Conservation (phyloP, 2,113 vertebrate genomes). For the Syngnathus floridae region DNA sequence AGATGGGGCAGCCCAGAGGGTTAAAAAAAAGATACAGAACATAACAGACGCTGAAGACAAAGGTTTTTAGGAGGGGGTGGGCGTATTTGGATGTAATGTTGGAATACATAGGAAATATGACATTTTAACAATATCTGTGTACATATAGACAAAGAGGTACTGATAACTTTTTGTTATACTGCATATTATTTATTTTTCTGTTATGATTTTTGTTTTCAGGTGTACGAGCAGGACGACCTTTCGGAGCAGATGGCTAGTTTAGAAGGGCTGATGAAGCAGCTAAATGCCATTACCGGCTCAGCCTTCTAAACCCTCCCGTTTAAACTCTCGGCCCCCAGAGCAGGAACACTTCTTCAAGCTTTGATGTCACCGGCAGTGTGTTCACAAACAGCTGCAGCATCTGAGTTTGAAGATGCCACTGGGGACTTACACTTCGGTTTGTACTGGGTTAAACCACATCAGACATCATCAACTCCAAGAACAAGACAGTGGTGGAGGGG, state of each 20-base stretch:
- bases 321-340: conserved; percentile 21
- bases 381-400: not conserved
- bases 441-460: conserved; percentile 24
- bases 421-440: conserved; percentile 21
- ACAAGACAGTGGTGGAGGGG: conserved; percentile 17
- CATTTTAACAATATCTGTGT: too few relatives aligned
- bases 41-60: too few relatives aligned
- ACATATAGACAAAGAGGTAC: too few relatives aligned
- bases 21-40: too few relatives aligned
- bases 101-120: too few relatives aligned
- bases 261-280: conserved; percentile 95
- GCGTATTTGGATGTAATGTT: too few relatives aligned
- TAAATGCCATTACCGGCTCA: conserved; percentile 93
- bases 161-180: too few relatives aligned
- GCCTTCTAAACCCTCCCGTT: conserved; percentile 77
- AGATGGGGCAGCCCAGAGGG: too few relatives aligned
- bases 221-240: conserved; percentile 92
- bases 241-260: conserved; percentile 97
- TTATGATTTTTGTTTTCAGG: conserved; percentile 59
- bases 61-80: too few relatives aligned
- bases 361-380: conserved; percentile 12
- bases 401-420: conserved; percentile 32
- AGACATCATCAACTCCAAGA: conserved; percentile 20
- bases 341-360: conserved; percentile 27
- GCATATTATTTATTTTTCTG: not conserved